These are phyloP conservation scores for Myotis myotis DNA, from an alignment of 2,797 vertebrate genomes.

Conservation along the genomic window DNA sequence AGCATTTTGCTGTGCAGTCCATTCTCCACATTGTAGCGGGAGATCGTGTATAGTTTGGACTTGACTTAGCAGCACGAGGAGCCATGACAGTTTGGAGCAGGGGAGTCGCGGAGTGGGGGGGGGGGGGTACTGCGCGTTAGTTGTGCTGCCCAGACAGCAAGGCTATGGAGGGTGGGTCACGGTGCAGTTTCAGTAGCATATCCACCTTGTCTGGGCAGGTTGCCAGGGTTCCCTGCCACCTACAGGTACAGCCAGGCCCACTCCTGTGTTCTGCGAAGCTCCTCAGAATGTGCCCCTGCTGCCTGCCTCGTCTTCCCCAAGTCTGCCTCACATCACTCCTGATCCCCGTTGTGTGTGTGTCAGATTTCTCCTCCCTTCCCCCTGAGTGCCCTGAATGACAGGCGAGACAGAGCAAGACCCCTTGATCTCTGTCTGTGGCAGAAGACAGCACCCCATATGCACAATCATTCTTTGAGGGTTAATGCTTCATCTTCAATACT, in stretches of 20 bases:
- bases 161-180: not conserved
- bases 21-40: not conserved
- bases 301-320: not conserved
- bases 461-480: not conserved
- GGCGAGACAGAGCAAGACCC: not conserved
- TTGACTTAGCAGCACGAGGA: not conserved
- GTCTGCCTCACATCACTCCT: not conserved
- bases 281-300: too few species aligned
- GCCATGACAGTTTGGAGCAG: not conserved
- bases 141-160: not conserved
- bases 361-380: not conserved
- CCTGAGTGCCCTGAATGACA: not conserved
- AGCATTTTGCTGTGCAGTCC: not conserved
- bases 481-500: not conserved
- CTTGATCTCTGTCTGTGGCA: not conserved
- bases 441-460: not conserved
- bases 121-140: rapidly evolving
- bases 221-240: not conserved
- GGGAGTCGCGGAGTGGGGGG: too few species aligned
- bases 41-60: not conserved
- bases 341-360: rapidly evolving
- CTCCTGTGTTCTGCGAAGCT: rapidly evolving
- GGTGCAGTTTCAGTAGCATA: rapidly evolving
- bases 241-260: not conserved
- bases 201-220: not conserved